Percentiles rank a stretch among this genome's conserved stretches.
These are phyloP conservation scores for Channa striata DNA, from an alignment of 2,797 vertebrate genomes.

Conservation along the genomic window DNA sequence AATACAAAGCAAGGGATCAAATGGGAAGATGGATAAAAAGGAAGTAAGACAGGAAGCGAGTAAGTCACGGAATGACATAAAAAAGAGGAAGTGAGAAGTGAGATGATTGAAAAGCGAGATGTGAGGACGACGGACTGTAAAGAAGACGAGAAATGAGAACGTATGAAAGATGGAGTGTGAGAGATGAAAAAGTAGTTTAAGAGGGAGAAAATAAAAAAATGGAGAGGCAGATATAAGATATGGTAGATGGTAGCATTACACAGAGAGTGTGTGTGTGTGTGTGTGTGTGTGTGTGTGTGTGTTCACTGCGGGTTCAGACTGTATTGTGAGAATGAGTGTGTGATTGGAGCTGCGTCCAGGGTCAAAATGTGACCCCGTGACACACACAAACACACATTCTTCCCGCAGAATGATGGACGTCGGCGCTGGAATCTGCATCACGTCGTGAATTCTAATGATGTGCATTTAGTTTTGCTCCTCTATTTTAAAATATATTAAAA, in stretches of 20 bases:
- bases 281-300: not conserved
- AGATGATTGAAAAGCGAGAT: slow-evolving; percentile 7
- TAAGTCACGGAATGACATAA: slow-evolving; percentile 35
- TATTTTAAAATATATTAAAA: too few species aligned
- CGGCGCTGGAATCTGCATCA: too few species aligned
- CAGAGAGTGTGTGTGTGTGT: not conserved
- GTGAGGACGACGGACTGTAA: slow-evolving; percentile 4
- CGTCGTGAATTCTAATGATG: too few species aligned
- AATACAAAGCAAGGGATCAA: slow-evolving; percentile 67
- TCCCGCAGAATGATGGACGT: too few species aligned
- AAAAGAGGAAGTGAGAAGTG: slow-evolving; percentile 27
- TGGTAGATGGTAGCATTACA: not conserved
- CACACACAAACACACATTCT: slow-evolving; percentile 1
- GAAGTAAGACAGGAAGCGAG: slow-evolving; percentile 18
- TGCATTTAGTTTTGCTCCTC: too few species aligned
- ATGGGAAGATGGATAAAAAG: slow-evolving; percentile 47
- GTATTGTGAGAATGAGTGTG: too few species aligned
- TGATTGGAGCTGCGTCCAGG: too few species aligned
- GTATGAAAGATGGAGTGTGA: not conserved
- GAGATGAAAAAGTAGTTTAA: not conserved
- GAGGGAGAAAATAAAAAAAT: not conserved
- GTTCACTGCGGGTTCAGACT: too few species aligned
- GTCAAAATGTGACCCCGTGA: too few species aligned
- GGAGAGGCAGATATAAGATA: slow-evolving; percentile 32
- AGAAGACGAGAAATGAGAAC: not conserved